Conservation (phyloP, 2,113 vertebrate species). For the Carettochelys insculpta region DNA sequence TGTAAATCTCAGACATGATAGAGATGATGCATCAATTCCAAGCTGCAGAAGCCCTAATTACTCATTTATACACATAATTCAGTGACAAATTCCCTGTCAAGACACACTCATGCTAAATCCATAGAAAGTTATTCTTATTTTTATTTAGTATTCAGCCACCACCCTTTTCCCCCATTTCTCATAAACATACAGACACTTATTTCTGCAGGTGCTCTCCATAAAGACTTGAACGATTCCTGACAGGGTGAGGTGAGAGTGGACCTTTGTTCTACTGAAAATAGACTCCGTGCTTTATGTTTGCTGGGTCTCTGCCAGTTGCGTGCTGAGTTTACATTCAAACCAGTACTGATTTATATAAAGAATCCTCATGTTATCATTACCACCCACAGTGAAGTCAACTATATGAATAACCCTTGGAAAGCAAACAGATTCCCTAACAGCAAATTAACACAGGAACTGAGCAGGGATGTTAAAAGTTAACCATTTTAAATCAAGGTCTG, state of each 20-base stretch:
- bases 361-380: not conserved
- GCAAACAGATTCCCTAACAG: not conserved
- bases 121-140: not conserved
- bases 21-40: conserved; percentile 32
- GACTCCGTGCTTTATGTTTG: not conserved
- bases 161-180: not conserved
- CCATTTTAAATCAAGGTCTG: too few species aligned
- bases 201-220: not conserved
- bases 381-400: not conserved
- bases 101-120: not conserved
- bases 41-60: conserved; percentile 31
- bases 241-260: not conserved
- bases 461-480: too few species aligned
- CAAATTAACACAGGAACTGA: not conserved
- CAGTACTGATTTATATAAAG: not conserved
- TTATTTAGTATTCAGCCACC: not conserved
- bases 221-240: not conserved
- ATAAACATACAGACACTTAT: accelerated
- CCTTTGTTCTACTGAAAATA: not conserved
- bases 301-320: not conserved
- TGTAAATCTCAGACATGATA: conserved; percentile 5
- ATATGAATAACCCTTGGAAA: not conserved
- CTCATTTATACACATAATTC: not conserved
- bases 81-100: conserved; percentile 22
- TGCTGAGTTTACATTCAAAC: not conserved